phyloP scores from a whole-genome alignment of 2,888 invertebrate species.

The Yponomeuta evonymella region DNA sequence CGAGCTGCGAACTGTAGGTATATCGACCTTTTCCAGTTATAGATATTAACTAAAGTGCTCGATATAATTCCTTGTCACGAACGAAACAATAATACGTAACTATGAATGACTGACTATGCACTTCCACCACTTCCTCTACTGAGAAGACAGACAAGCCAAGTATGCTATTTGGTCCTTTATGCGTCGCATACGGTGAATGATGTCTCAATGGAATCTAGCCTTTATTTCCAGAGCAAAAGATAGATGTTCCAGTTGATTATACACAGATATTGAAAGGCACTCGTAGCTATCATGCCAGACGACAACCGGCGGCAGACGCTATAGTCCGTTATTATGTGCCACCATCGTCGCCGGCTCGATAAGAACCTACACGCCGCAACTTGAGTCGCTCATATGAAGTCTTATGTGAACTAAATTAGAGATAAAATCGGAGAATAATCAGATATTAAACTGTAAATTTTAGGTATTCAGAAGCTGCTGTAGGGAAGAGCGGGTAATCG shows the following conservation, averaged over 20 bases:
- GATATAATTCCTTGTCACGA: neutral
- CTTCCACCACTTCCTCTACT: neutral
- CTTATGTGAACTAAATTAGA: neutral
- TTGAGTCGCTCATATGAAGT: neutral
- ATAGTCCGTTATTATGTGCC: constrained; percentile 4
- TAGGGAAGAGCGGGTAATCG: no score
- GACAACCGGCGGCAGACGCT: constrained; percentile 6
- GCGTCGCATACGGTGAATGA: neutral
- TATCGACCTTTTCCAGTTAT: no score
- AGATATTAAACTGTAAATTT: no score
- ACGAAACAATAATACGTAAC: neutral
- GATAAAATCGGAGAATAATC: no score
- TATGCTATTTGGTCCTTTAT: neutral
- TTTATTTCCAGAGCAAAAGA: neutral
- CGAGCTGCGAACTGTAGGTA: neutral
- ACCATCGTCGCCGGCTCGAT: neutral
- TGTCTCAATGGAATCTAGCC: neutral
- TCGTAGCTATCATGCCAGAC: neutral
- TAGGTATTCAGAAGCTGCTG: no score
- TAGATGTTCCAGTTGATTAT: neutral
- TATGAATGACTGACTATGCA: neutral
- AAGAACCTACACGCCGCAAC: neutral
- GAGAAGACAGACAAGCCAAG: neutral
- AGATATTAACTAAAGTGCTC: neutral
- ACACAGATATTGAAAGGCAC: constrained; percentile 3